phyloP scores from a whole-genome alignment of 1,140 invertebrate genomes.

The Diuraphis noxia region DNA sequence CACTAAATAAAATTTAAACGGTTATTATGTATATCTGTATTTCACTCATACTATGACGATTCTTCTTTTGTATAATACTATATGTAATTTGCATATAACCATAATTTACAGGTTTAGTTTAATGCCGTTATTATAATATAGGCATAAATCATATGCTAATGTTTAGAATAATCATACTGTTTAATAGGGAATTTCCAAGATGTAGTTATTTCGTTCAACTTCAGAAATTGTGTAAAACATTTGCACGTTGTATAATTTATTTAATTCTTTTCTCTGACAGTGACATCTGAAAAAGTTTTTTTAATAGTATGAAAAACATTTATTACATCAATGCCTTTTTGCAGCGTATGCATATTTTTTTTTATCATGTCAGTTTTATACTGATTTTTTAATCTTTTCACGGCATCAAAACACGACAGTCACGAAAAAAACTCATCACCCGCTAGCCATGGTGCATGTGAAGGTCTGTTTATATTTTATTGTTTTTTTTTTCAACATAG shows the following conservation, averaged over 20 bases:
- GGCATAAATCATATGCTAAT: background rate
- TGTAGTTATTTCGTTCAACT: no score
- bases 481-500: background rate
- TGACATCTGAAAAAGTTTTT: background rate
- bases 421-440: background rate
- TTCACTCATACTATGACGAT: background rate
- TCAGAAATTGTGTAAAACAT: background rate
- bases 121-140: background rate
- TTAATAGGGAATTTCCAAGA: background rate
- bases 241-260: background rate
- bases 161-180: background rate
- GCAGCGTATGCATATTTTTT: background rate
- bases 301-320: background rate
- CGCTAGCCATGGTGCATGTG: background rate
- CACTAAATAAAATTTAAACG: background rate
- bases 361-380: background rate
- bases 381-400: background rate
- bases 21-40: background rate
- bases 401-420: background rate
- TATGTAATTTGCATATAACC: background rate
- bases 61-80: background rate
- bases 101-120: background rate
- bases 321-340: background rate
- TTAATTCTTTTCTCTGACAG: background rate
- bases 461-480: background rate